Evolutionary conservation across 2,113 vertebrate genomes (phyloP).

Genomic region (Phylloscopus trochilus): DNA sequence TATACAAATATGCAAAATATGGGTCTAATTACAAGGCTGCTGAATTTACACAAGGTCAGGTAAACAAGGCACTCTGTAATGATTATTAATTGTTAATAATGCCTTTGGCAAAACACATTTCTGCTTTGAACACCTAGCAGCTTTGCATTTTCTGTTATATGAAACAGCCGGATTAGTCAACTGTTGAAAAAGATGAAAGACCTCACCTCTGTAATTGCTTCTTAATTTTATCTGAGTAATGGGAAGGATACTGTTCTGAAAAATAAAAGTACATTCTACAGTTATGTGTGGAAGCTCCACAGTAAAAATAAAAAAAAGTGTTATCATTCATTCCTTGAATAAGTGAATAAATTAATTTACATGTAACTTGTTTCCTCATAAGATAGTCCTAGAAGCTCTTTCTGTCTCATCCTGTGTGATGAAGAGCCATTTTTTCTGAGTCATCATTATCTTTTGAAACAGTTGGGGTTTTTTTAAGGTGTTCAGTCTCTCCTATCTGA

Average conservation of each 20-base stretch:
- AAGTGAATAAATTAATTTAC: neutral
- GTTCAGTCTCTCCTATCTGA: neutral
- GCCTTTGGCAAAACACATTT: slow-evolving; percentile 78
- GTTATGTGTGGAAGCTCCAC: neutral
- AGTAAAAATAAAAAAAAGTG: neutral
- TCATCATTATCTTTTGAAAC: neutral
- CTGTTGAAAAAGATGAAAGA: slow-evolving; percentile 29
- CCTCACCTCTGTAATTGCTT: slow-evolving; percentile 39
- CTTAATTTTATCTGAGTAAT: slow-evolving; percentile 40
- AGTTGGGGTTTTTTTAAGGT: neutral
- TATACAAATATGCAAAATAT: slow-evolving; percentile 83
- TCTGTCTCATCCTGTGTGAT: neutral
- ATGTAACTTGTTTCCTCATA: neutral
- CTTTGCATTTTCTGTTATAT: slow-evolving; percentile 64
- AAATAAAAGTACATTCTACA: neutral
- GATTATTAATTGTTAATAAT: slow-evolving; percentile 90
- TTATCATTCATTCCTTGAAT: neutral
- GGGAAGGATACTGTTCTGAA: slow-evolving; percentile 24
- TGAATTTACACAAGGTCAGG: slow-evolving; percentile 84
- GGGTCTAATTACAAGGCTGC: slow-evolving; percentile 84
- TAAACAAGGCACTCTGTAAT: slow-evolving; percentile 86
- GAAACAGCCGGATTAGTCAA: slow-evolving; percentile 57
- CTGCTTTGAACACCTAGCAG: slow-evolving; percentile 71
- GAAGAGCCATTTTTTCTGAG: neutral
- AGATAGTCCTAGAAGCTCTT: neutral